Base-by-base conservation (phyloP, 2,888 invertebrate species). In the Cheilosia vernalis region DNA sequence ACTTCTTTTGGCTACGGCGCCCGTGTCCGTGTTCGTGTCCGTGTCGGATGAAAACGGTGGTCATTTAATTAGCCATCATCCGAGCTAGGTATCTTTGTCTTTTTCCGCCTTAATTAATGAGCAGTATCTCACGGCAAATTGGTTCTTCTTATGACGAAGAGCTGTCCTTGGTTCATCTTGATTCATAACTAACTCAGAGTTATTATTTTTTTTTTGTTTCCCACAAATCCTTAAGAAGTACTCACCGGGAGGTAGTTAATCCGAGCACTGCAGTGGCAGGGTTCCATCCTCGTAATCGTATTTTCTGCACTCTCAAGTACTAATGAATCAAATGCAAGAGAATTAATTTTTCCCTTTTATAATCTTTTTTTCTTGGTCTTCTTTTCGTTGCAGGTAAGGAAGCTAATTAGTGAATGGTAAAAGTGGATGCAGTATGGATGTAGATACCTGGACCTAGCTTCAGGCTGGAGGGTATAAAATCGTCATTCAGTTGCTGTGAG, bases 1-100 rank as follows among this genome's bases (percentile, higher is more conserved):
- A 69, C 63, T 69, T 49, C 21, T 49, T 58, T 47, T n/a, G 30
- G 33, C 27, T 37, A 24, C 42, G 4, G n/a, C n/a, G n/a, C n/a
- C n/a, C n/a, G n/a, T n/a, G n/a, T n/a, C n/a, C n/a, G 58, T 56
- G 51, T 56, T 21, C 47, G 74, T 40, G 40, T 67, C 80, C 64
- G 63, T 74, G 73, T 74, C 47, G 21, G 44, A 72, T 58, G 27
- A 44, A 67, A 55, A 73, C 42, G 27, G 70, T 70, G 64, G 74
- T 55, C 84, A 74, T 61, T 80, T 85, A 85, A 85, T 85, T 85
- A 85, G 84, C 58, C 74, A 66, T 85, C 70, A 80, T 58, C 74
- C 66, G 70, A 81, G 66, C n/a, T 21, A 15, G 15, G 44, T 24
- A 40, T 70, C 67, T 74, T 76, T 80, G 63, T 69, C 60, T 53